Evolutionary conservation across 2,888 invertebrate genomes (phyloP), one percentile per base, ranked within the genome.

Genomic region (Smittia sp.): DNA sequence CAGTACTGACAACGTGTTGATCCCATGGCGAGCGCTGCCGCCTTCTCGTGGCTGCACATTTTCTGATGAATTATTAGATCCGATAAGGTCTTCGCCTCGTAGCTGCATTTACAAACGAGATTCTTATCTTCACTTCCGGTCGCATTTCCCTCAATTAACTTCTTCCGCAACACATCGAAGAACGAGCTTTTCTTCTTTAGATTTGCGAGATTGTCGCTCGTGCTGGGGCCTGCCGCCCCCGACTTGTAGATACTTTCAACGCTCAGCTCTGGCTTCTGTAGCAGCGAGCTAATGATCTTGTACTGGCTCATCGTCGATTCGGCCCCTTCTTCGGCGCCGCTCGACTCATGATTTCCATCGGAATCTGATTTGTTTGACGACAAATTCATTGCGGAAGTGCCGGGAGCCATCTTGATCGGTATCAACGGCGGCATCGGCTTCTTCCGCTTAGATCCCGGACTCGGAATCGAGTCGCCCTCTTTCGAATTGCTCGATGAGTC

Each of bases 1-100:
- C 94, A 94, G 79, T 90, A 89, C 81, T 93, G 93, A 80, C 94
- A 94, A 74, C 94, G 86, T 68, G 92, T 90, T 13, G 92, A 91
- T 75, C 89, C 87, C 77, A 85, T 62, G 1, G 80, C 80, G 15
- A 82, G 81, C 1, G 66, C 54, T 1, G 27, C 38, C 11, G 82
- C 76, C 79, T 84, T 86, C 52, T 84, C 78, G 41, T 84, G 81
- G 75, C 86, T 85, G 78, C 89, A 91, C 74, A 83, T 85, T 80
- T 90, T 91, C 78, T 90, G 89, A 80, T 93, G 93, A 75, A 90
- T 89, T 15, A 90, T 89, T 77, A 90, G 89, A 82, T 93, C 93
- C 1, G 93, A 90, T 73, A 93, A 83, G 79, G 90, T 91, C 82
- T 92, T 92, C 78, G 91, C 90, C 80, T 90, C 87, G 79, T 91